Conservation (phyloP, 2,888 invertebrate genomes). For the Microctonus aethiopoides region DNA sequence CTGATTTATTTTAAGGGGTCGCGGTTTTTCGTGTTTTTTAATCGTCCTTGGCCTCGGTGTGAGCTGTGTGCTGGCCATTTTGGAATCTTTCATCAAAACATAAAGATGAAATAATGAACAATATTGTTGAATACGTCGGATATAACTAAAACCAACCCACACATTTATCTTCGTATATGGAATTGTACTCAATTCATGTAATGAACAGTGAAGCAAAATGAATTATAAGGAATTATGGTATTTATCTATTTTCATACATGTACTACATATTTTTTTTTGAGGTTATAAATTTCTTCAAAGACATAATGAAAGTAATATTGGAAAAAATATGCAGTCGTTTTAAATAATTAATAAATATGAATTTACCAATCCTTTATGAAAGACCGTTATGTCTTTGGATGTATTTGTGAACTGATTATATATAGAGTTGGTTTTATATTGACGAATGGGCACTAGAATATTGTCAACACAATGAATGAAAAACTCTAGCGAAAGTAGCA, state of each 20-base stretch:
- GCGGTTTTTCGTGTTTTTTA: constrained; percentile 80
- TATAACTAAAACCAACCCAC: not conserved
- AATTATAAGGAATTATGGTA: not conserved
- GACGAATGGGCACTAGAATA: not conserved
- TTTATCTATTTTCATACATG: not conserved
- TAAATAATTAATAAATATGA: not conserved
- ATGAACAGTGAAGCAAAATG: not conserved
- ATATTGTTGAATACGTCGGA: not conserved
- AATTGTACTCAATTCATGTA: not conserved
- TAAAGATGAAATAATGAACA: not conserved
- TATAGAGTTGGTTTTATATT: not conserved
- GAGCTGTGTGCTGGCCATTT: constrained; percentile 61
- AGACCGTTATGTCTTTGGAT: not conserved
- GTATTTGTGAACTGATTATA: not conserved
- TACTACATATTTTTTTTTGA: not conserved
- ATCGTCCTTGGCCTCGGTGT: constrained; percentile 69
- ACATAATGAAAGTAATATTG: not conserved
- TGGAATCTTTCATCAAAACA: constrained; percentile 18
- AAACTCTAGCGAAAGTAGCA: not conserved
- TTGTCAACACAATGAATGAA: not conserved
- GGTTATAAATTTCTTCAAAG: not conserved
- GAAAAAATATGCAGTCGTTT: not conserved
- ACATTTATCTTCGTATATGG: not conserved
- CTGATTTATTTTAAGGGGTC: constrained; percentile 73
- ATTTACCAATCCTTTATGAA: not conserved